A percentile compares a stretch with the other conserved stretches of the same genome.
Conservation (phyloP, 2,888 invertebrate species). For the Alviniconcha strummeri region DNA sequence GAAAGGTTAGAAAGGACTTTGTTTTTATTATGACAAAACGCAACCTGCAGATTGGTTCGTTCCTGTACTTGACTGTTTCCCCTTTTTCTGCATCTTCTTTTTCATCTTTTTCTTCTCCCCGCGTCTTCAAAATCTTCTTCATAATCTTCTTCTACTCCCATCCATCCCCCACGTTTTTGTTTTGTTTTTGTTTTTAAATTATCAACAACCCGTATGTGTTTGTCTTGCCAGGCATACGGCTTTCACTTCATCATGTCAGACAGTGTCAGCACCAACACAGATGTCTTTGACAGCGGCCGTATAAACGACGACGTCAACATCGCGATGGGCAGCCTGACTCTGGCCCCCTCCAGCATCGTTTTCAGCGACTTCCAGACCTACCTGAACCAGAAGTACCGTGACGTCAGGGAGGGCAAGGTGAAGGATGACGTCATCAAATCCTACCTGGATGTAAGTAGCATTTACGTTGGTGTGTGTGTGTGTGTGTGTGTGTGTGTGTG, state of each 20-base stretch:
- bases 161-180: too few species aligned
- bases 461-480: too few species aligned
- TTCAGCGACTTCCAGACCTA: conserved; percentile 42
- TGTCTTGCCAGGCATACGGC: conserved; percentile 23
- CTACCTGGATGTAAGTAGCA: conserved; percentile 15
- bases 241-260: conserved; percentile 58
- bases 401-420: conserved; percentile 1
- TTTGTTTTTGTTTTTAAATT: too few species aligned
- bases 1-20: too few species aligned
- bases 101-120: too few species aligned
- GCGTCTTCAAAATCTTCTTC: too few species aligned
- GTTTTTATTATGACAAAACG: too few species aligned
- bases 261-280: conserved; percentile 48
- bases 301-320: conserved; percentile 33
- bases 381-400: conserved; percentile 16
- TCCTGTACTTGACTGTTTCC: too few species aligned
- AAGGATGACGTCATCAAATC: conserved; percentile 14
- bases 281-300: conserved; percentile 34
- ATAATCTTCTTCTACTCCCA: too few species aligned
- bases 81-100: too few species aligned
- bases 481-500: too few species aligned
- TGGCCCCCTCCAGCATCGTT: conserved; percentile 41
- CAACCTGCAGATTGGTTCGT: too few species aligned
- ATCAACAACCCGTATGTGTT: background rate
- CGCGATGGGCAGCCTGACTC: conserved; percentile 47